phyloP scores from a whole-genome alignment of 2,888 invertebrate genomes.

The Caenorhabditis angaria region DNA sequence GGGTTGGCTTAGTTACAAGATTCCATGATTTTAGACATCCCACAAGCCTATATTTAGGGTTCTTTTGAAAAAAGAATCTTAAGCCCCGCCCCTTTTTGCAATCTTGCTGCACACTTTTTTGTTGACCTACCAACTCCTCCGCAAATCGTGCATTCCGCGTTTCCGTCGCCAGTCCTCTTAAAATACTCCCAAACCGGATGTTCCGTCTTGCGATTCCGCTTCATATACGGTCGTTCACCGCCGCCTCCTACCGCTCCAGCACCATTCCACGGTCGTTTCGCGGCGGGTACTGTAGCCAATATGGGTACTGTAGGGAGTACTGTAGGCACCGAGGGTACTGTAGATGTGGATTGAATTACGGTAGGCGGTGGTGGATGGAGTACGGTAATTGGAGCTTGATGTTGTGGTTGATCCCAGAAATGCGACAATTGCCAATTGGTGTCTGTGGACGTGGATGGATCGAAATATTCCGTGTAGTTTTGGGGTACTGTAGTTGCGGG shows the following conservation, averaged over 20 bases:
- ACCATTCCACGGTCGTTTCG: not conserved
- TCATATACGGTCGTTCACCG: slow-evolving; percentile 53
- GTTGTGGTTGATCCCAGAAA: slow-evolving; percentile 17
- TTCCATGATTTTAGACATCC: not conserved
- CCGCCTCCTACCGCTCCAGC: not conserved
- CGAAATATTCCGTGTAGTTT: not conserved
- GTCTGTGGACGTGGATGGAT: not conserved
- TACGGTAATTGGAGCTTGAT: slow-evolving; percentile 18
- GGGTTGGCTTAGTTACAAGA: too few species aligned
- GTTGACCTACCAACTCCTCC: slow-evolving; percentile 40
- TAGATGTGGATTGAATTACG: not conserved
- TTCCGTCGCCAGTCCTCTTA: slow-evolving; percentile 57
- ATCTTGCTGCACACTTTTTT: not conserved
- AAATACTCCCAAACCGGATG: slow-evolving; percentile 64
- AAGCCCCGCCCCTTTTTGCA: not conserved
- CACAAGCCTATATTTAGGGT: not conserved
- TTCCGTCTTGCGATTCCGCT: slow-evolving; percentile 59
- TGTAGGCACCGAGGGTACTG: not conserved
- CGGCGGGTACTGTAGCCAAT: too few species aligned
- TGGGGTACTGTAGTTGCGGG: not conserved
- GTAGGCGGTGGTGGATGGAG: slow-evolving; percentile 17
- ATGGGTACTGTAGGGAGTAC: not conserved
- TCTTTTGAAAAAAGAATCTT: not conserved
- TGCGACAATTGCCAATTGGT: slow-evolving; percentile 27
- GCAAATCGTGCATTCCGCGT: slow-evolving; percentile 60